A percentile compares a stretch with the other conserved stretches of the same genome.
phyloP scores from a whole-genome alignment of 2,888 invertebrate genomes.

The Sphaeridia pumilis region DNA sequence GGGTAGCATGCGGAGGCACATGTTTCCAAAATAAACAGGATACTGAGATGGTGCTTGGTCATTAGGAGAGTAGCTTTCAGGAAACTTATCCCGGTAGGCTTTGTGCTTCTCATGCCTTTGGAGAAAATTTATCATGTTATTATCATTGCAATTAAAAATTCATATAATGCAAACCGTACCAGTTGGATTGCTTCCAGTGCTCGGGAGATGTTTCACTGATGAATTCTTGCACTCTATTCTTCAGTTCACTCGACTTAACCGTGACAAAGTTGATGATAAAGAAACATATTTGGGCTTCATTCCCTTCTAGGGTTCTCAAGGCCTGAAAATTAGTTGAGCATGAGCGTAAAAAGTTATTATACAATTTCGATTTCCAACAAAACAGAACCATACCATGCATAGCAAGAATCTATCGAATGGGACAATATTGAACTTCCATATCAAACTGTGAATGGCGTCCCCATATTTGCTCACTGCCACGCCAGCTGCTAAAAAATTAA shows the following conservation, averaged over 20 bases:
- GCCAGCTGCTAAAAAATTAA: too few relatives aligned
- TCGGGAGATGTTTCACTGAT: conserved; percentile 92
- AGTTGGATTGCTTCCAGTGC: conserved; percentile 93
- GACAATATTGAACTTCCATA: conserved; percentile 95
- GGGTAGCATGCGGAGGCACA: conserved; percentile 86
- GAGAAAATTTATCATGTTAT: too few relatives aligned
- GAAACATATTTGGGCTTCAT: conserved; percentile 87
- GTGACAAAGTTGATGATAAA: conserved; percentile 83
- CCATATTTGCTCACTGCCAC: conserved; percentile 87
- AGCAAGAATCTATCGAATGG: conserved; percentile 86
- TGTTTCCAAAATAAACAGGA: conserved; percentile 87
- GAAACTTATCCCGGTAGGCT: conserved; percentile 82
- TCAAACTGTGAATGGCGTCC: conserved; percentile 89
- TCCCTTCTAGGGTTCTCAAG: conserved; percentile 79
- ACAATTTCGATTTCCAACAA: too few relatives aligned
- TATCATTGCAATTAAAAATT: too few relatives aligned
- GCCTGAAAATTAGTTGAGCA: too few relatives aligned
- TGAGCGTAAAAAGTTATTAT: too few relatives aligned
- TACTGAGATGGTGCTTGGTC: conserved; percentile 61
- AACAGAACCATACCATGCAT: conserved; percentile 58
- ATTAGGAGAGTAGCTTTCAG: conserved; percentile 86
- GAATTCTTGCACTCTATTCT: conserved; percentile 82
- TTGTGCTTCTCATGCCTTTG: conserved; percentile 85
- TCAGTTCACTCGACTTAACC: conserved; percentile 73
- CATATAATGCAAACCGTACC: too few relatives aligned